phyloP scores from a whole-genome alignment of 2,113 vertebrate species.

The Blennius ocellaris region DNA sequence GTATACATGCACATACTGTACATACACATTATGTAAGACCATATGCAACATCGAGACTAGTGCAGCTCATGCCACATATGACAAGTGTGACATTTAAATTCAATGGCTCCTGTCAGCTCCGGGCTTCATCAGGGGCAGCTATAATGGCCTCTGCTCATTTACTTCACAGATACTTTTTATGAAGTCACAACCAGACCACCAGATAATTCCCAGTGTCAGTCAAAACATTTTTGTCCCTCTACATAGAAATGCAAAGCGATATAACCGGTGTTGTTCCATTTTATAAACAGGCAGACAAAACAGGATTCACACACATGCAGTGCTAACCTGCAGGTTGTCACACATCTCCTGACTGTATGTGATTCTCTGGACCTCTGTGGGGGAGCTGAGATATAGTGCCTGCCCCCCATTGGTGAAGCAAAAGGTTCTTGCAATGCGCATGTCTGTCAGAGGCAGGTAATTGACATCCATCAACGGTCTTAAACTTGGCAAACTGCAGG shows the following conservation, averaged over 20 bases:
- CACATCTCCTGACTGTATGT: slow-evolving; percentile 99
- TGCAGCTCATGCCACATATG: slow-evolving; percentile 53
- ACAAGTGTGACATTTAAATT: slow-evolving; percentile 72
- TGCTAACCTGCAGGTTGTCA: slow-evolving; percentile 93
- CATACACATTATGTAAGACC: slow-evolving; percentile 1
- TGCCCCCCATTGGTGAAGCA: slow-evolving; percentile 96
- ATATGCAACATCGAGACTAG: slow-evolving; percentile 34
- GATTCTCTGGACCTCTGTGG: slow-evolving; percentile 97
- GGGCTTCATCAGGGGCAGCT: slow-evolving; percentile 10
- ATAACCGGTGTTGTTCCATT: not conserved
- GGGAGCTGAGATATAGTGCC: slow-evolving; percentile 96
- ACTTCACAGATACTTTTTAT: slow-evolving; percentile 3
- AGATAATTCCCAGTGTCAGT: not conserved
- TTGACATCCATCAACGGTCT: slow-evolving; percentile 94
- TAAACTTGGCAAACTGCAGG: slow-evolving; percentile 93
- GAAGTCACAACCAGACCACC: not conserved
- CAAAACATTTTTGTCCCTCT: not conserved
- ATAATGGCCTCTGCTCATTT: slow-evolving; percentile 17
- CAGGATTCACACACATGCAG: not conserved
- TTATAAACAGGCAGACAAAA: not conserved
- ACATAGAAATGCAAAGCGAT: not conserved
- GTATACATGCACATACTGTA: not conserved
- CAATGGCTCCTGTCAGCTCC: slow-evolving; percentile 20
- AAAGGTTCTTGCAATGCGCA: slow-evolving; percentile 98
- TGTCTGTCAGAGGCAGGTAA: slow-evolving; percentile 95